A percentile compares a stretch with the other conserved stretches of the same genome.
phyloP scores from a whole-genome alignment of 1,140 invertebrate genomes.

The Lineus longissimus region DNA sequence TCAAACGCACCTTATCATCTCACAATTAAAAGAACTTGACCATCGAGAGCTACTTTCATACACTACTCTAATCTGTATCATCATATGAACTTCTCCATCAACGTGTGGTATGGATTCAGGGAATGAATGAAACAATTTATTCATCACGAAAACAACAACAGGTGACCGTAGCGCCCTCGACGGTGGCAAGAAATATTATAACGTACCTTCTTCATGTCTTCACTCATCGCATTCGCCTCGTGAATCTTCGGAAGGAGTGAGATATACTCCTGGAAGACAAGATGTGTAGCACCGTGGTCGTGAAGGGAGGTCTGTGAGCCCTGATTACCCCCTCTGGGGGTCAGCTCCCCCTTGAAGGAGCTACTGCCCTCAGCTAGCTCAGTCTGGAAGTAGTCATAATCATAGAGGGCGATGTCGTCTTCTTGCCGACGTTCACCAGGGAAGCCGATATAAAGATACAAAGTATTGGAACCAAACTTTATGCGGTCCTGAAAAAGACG shows the following conservation, averaged over 20 bases:
- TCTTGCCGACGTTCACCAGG: constrained; percentile 22
- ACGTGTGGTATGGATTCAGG: no score
- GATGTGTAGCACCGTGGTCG: constrained; percentile 16
- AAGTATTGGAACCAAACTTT: constrained; percentile 33
- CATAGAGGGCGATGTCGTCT: constrained; percentile 18
- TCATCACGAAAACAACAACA: no score
- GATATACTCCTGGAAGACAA: constrained; percentile 59
- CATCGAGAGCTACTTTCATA: no score
- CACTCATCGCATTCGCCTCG: constrained; percentile 62
- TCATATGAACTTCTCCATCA: no score
- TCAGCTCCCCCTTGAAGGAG: constrained; percentile 23
- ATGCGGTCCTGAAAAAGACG: constrained; percentile 30
- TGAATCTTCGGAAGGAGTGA: constrained; percentile 60
- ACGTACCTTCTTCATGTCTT: constrained; percentile 59
- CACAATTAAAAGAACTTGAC: no score
- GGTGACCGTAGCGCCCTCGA: no score
- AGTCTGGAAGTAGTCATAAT: constrained; percentile 37
- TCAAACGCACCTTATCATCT: no score
- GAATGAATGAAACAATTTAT: no score
- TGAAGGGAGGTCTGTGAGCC: constrained; percentile 27
- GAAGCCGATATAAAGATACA: constrained; percentile 34
- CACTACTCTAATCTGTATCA: no score
- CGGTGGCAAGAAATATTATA: no score
- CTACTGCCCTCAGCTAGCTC: constrained; percentile 29
- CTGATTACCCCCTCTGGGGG: constrained; percentile 6